phyloP scores from a whole-genome alignment of 2,888 invertebrate genomes.

The Liopterus haemorrhoidalis region DNA sequence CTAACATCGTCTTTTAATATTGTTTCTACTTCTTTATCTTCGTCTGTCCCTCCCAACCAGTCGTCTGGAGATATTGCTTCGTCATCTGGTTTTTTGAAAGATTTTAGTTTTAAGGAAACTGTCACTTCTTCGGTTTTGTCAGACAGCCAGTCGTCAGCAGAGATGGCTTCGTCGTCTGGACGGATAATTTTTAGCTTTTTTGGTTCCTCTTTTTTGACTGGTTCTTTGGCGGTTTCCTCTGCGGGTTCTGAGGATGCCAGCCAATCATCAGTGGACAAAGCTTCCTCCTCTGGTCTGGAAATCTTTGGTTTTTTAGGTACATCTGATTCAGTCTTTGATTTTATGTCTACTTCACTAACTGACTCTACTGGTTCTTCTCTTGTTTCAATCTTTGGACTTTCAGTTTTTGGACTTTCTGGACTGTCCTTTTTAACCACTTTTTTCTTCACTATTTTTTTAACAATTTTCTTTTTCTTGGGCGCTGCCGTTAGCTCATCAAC shows the following conservation, averaged over 20 bases:
- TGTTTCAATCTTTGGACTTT: not conserved
- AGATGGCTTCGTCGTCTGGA: constrained; percentile 10
- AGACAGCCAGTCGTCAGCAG: not conserved
- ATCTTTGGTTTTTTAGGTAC: too few species aligned
- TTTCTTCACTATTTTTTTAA: too few species aligned
- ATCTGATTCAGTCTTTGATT: constrained; percentile 16
- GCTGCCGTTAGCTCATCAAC: constrained; percentile 21
- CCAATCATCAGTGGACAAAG: not conserved
- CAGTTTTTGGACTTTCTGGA: not conserved
- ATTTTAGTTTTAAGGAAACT: constrained; percentile 7
- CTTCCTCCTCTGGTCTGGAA: constrained; percentile 24
- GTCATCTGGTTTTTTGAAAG: constrained; percentile 3
- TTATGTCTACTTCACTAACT: not conserved
- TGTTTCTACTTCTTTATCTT: constrained; percentile 11
- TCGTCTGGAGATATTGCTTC: constrained; percentile 1
- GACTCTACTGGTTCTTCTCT: constrained; percentile 4
- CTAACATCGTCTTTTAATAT: constrained; percentile 1
- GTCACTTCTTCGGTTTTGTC: constrained; percentile 1
- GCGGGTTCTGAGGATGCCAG: too few species aligned
- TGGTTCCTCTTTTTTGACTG: constrained; percentile 1
- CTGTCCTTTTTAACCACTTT: constrained; percentile 5
- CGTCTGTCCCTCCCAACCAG: constrained; percentile 11
- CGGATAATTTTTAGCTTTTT: not conserved
- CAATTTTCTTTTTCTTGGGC: constrained; percentile 41
- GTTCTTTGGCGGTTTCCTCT: not conserved